These are phyloP conservation scores for Microctenopoma lineatum DNA, from an alignment of 2,797 vertebrate genomes.

Conservation along the genomic window DNA sequence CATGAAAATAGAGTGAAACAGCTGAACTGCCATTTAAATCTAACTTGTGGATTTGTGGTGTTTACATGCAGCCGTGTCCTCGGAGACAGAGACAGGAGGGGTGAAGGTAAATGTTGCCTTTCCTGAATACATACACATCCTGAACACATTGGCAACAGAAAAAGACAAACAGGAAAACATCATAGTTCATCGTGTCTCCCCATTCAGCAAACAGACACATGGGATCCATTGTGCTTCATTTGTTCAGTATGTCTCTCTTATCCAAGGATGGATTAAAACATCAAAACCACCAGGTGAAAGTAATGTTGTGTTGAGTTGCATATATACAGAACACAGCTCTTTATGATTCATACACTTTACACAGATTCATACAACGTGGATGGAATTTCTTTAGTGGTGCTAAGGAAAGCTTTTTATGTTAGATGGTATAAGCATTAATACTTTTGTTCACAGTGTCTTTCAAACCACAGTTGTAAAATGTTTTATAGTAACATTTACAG, in stretches of 20 bases:
- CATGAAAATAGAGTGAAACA: constrained; percentile 19
- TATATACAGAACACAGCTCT: too few species aligned
- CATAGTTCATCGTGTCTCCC: not conserved
- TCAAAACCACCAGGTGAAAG: too few species aligned
- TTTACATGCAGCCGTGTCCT: constrained; percentile 47
- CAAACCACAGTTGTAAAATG: too few species aligned
- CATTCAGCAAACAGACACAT: constrained; percentile 2
- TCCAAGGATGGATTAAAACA: not conserved
- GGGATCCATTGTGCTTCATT: not conserved
- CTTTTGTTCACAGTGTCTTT: too few species aligned
- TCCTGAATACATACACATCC: constrained; percentile 52
- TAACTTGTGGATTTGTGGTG: constrained; percentile 37
- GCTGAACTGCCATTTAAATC: constrained; percentile 32
- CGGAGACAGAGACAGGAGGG: constrained; percentile 26
- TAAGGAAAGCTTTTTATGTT: too few species aligned
- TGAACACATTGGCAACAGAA: constrained; percentile 4
- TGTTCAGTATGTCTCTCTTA: not conserved
- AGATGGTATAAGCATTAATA: too few species aligned
- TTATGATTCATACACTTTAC: too few species aligned
- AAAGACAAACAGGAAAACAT: constrained; percentile 36
- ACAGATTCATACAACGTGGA: too few species aligned
- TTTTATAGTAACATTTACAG: too few species aligned
- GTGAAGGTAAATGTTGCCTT: constrained; percentile 52
- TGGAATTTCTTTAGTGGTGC: too few species aligned
- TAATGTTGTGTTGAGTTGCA: too few species aligned